phyloP scores from a whole-genome alignment of 2,888 invertebrate species.

The Carpatolechia fugitivella region DNA sequence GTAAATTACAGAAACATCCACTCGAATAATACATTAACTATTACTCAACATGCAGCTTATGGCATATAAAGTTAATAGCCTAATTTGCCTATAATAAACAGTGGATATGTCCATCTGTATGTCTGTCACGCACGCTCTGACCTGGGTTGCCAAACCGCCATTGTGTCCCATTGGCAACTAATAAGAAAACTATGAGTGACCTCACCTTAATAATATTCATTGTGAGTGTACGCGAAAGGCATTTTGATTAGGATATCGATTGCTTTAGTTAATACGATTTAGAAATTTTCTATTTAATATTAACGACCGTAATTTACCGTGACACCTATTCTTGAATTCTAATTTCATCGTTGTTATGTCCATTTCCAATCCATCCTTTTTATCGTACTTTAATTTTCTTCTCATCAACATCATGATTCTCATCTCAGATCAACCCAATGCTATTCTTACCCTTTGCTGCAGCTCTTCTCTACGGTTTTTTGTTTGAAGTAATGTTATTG shows the following conservation, averaged over 20 bases:
- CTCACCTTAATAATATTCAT: background rate
- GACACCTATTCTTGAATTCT: too few species aligned
- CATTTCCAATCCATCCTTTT: too few species aligned
- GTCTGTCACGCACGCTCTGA: constrained; percentile 6
- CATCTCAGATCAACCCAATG: too few species aligned
- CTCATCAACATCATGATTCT: too few species aligned
- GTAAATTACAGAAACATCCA: background rate
- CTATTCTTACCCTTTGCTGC: too few species aligned
- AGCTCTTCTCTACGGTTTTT: too few species aligned
- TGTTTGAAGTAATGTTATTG: too few species aligned
- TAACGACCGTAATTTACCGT: too few species aligned
- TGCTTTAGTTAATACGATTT: too few species aligned
- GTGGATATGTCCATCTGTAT: background rate
- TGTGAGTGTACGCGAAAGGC: background rate
- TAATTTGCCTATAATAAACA: constrained; percentile 17
- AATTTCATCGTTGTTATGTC: too few species aligned
- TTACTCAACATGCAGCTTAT: background rate
- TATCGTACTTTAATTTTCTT: too few species aligned
- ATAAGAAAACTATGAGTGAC: constrained; percentile 6
- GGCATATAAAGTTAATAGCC: constrained; percentile 17
- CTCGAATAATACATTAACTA: background rate
- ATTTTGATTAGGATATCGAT: background rate
- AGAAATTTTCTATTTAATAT: too few species aligned
- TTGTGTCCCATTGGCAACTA: background rate
- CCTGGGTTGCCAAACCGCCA: constrained; percentile 8